phyloP scores from a whole-genome alignment of 2,113 vertebrate species.

The Strix uralensis region DNA sequence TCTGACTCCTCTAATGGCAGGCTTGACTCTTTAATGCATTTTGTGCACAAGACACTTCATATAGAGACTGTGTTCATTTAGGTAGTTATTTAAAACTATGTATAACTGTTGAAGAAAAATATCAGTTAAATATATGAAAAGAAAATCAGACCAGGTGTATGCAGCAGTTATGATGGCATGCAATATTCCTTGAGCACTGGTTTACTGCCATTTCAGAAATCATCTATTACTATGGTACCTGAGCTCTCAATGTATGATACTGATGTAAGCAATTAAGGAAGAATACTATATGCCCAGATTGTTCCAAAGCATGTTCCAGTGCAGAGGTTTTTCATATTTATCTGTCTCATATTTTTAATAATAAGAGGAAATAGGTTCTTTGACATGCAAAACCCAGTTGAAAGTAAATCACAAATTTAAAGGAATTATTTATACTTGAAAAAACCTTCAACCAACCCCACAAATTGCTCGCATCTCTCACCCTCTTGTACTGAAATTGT shows the following conservation, averaged over 20 bases:
- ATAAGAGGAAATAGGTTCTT: not conserved
- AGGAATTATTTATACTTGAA: not conserved
- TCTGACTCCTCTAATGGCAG: not conserved
- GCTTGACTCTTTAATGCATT: not conserved
- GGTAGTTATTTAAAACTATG: not conserved
- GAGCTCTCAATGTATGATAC: not conserved
- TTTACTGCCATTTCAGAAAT: not conserved
- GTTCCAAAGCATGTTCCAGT: not conserved
- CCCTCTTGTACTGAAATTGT: not conserved
- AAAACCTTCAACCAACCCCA: not conserved
- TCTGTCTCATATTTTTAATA: not conserved
- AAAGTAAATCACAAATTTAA: not conserved
- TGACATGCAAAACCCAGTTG: not conserved
- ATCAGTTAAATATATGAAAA: not conserved
- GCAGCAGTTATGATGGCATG: not conserved
- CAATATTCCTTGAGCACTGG: not conserved
- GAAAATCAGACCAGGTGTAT: not conserved
- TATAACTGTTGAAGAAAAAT: not conserved
- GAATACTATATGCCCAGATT: not conserved
- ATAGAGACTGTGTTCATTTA: not conserved
- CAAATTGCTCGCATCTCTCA: not conserved
- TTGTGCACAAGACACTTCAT: not conserved
- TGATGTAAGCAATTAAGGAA: not conserved
- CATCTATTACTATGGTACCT: not conserved
- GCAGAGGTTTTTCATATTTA: not conserved